These are phyloP conservation scores for Pelobates cultripes DNA, from an alignment of 2,797 vertebrate genomes.

Conservation along the genomic window DNA sequence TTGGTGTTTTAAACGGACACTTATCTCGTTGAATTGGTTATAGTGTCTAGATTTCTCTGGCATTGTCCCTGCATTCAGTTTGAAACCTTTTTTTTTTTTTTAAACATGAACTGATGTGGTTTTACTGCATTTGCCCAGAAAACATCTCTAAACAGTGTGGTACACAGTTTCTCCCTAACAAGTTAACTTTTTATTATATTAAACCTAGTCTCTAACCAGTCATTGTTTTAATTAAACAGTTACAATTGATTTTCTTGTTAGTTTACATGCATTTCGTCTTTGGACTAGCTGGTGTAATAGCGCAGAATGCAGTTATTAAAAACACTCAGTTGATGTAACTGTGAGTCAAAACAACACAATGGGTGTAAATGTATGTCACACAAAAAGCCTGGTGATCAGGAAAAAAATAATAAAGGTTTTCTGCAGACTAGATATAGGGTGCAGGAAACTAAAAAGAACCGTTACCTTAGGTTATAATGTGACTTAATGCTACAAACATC, in stretches of 20 bases:
- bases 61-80: too few relatives aligned
- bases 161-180: conserved; percentile 69
- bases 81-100: conserved; percentile 25
- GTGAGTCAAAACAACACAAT: conserved; percentile 89
- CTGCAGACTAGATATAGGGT: conserved; percentile 46
- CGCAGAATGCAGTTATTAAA: conserved; percentile 84
- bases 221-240: conserved; percentile 20
- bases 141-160: conserved; percentile 79
- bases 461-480: conserved; percentile 69
- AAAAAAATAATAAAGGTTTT: conserved; percentile 49
- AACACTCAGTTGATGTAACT: conserved; percentile 87
- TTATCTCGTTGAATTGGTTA: too few relatives aligned
- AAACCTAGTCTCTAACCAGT: conserved; percentile 59
- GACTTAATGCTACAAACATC: conserved; percentile 81
- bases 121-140: conserved; percentile 89
- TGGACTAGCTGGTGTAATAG: conserved; percentile 62
- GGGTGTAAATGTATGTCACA: conserved; percentile 87
- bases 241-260: conserved; percentile 41
- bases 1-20: too few relatives aligned
- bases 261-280: conserved; percentile 51
- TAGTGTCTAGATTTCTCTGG: too few relatives aligned
- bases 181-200: conserved; percentile 41
- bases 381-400: conserved; percentile 71
- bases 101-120: conserved; percentile 91
- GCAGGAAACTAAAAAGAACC: conserved; percentile 40